These are phyloP conservation scores for Heterodera carotae DNA, from an alignment of 1,140 invertebrate species.

Conservation along the genomic window DNA sequence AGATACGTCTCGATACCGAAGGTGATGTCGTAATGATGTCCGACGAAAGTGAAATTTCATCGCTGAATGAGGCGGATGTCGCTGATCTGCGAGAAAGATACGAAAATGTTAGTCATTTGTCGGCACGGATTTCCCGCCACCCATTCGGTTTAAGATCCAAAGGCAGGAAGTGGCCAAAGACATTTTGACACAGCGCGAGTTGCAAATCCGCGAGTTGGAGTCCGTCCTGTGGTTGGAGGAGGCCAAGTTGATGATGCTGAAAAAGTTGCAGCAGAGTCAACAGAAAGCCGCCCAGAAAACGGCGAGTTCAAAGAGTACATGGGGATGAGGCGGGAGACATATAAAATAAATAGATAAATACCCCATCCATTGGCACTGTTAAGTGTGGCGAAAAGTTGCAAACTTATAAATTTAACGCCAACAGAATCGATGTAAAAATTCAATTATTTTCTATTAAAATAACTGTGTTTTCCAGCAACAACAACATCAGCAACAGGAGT, in stretches of 20 bases:
- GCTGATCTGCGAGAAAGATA: conserved; percentile 43
- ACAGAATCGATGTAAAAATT: no score
- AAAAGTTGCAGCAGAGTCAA: conserved; percentile 51
- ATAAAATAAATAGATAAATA: background rate
- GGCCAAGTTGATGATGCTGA: conserved; percentile 56
- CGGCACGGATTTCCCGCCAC: background rate
- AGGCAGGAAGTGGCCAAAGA: conserved; percentile 41
- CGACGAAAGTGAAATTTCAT: conserved; percentile 63
- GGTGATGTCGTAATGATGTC: conserved; percentile 59
- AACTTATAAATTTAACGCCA: no score
- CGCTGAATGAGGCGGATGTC: conserved; percentile 54
- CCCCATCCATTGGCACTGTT: background rate
- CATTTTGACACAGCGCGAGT: conserved; percentile 44
- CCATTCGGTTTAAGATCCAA: conserved; percentile 40
- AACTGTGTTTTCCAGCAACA: background rate
- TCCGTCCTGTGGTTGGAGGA: conserved; percentile 51
- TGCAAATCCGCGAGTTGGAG: conserved; percentile 53
- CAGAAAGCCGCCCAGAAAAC: conserved; percentile 32
- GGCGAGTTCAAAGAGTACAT: background rate
- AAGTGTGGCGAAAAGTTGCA: no score
- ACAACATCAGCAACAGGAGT: conserved; percentile 22
- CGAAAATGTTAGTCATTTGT: conserved; percentile 22
- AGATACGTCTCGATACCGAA: conserved; percentile 51
- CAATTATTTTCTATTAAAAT: no score
- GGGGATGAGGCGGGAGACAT: background rate